Evolutionary conservation across 2,113 vertebrate genomes (phyloP), one percentile per base, ranked within the genome.

Genomic region (Mohoua ochrocephala): DNA sequence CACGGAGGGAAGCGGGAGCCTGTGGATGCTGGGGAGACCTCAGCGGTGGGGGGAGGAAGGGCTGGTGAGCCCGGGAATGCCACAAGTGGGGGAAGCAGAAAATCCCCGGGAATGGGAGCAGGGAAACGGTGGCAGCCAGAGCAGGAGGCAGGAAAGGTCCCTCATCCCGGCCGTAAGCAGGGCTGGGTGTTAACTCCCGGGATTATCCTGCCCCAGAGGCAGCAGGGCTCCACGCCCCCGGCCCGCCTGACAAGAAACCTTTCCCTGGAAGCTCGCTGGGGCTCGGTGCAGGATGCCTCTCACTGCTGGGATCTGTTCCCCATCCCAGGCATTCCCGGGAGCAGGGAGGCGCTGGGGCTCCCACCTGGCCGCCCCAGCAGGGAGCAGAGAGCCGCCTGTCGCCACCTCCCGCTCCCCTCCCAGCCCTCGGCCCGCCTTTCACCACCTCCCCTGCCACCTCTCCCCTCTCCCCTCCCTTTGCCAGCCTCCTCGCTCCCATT

Each of bases 1-100:
- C 98, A 94, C 83, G 97, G 88, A 83, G 95, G 93, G 93, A 90
- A 96, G 94, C 68, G 89, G 82, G 89, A 97, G 97, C 76, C 97
- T 84, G 91, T 63, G 93, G 96, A 76, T 84, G 76, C 96, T 87
- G 45, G 0, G 91, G 97, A 91, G 97, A 92, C 60, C 89, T 74
- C 93, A 77, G 54, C 23, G 7, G 50, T 49, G 37, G 59, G n/a
- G n/a, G 73, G 57, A 65, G 47, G 67, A 93, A 84, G 26, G 77
- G 74, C 42, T 73, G 44, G 7, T 16, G 71, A 65, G 35, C 39
- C 21, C 1, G 3, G 79, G 80, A 94, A 61, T 69, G 84, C 91
- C 91, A 78, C 88, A 67, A 6, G 7, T 8, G 52, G 37, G 61
- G 3, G 24, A 53, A 91, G 69, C 63, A 63, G 76, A 92, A 96